These are phyloP conservation scores for Aphyosemion australe DNA, from an alignment of 2,113 vertebrate genomes.

Conservation along the genomic window DNA sequence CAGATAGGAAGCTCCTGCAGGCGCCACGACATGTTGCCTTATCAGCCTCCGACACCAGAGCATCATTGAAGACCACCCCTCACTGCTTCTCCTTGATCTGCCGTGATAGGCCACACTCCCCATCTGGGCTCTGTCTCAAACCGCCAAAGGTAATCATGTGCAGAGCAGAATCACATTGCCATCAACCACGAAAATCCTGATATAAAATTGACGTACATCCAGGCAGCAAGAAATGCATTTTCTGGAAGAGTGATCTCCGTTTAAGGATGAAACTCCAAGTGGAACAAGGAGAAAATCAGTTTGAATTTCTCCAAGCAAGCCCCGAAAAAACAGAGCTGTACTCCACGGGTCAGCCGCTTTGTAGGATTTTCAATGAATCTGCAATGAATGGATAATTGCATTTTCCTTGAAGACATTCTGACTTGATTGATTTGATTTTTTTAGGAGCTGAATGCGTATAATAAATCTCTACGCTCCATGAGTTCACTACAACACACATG, in stretches of 20 bases:
- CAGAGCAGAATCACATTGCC: conserved; percentile 26
- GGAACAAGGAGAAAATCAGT: conserved; percentile 10
- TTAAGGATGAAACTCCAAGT: conserved; percentile 6
- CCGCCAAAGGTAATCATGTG: conserved; percentile 36
- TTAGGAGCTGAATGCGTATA: conserved; percentile 47
- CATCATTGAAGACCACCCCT: conserved; percentile 60
- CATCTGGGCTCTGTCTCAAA: conserved; percentile 27
- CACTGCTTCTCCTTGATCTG: conserved; percentile 44
- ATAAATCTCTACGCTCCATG: conserved; percentile 35
- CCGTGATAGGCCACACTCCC: conserved; percentile 29
- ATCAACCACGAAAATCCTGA: conserved; percentile 32
- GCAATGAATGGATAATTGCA: conserved; percentile 34
- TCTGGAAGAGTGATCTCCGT: not conserved
- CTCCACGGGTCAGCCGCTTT: conserved; percentile 43
- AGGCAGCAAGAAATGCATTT: conserved; percentile 13
- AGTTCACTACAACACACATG: conserved; percentile 6
- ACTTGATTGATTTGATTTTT: conserved; percentile 24
- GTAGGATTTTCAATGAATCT: conserved; percentile 45
- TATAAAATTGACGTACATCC: conserved; percentile 25
- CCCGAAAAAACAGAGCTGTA: conserved; percentile 3
- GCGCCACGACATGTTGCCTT: conserved; percentile 45
- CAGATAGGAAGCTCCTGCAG: conserved; percentile 56
- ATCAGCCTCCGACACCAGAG: conserved; percentile 65
- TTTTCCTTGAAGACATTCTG: conserved; percentile 31
- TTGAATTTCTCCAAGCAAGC: conserved; percentile 4